phyloP scores from a whole-genome alignment of 2,113 vertebrate species.

The Amblyopsis rosae region DNA sequence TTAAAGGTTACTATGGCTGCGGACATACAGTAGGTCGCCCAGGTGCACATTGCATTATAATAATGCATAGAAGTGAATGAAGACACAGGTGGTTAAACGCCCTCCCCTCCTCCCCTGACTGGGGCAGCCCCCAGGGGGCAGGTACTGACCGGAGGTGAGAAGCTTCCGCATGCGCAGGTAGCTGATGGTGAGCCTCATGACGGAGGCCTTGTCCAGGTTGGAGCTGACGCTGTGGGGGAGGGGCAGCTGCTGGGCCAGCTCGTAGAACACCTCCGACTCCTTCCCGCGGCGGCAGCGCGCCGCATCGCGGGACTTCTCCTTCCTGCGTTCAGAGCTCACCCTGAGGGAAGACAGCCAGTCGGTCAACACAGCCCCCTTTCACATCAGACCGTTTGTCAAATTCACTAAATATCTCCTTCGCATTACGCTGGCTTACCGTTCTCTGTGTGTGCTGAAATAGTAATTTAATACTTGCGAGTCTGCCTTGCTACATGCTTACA shows the following conservation, averaged over 20 bases:
- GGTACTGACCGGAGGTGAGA: slow-evolving; percentile 82
- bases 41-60: too few relatives aligned
- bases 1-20: too few relatives aligned
- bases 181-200: slow-evolving; percentile 97
- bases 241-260: slow-evolving; percentile 92
- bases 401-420: too few relatives aligned
- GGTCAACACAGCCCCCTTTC: slow-evolving; percentile 20
- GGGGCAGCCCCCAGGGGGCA: neutral
- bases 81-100: too few relatives aligned
- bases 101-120: neutral
- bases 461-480: too few relatives aligned
- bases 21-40: too few relatives aligned
- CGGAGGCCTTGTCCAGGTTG: slow-evolving; percentile 95
- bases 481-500: too few relatives aligned
- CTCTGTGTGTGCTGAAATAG: too few relatives aligned
- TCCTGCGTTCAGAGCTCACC: slow-evolving; percentile 93
- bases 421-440: too few relatives aligned
- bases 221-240: slow-evolving; percentile 90
- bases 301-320: slow-evolving; percentile 96
- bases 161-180: slow-evolving; percentile 93
- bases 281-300: slow-evolving; percentile 91
- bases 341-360: slow-evolving; percentile 64
- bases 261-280: slow-evolving; percentile 95
- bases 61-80: too few relatives aligned
- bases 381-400: too few relatives aligned